Evolutionary conservation across 1,140 invertebrate species (phyloP).

Genomic region (Dolichoris vasculosae): DNA sequence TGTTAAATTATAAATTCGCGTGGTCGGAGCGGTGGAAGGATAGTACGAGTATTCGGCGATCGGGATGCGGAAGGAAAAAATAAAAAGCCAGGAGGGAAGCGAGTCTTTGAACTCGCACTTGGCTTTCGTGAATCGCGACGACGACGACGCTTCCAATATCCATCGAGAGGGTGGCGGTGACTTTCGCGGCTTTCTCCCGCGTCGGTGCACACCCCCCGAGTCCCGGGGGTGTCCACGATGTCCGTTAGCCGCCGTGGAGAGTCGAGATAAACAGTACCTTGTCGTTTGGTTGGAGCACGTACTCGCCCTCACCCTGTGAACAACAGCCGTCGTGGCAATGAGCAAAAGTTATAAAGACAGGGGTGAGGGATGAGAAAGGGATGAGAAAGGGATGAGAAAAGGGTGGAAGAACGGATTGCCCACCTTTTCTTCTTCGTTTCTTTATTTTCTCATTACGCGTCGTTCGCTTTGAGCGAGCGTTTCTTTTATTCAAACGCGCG

Average conservation of each 20-base stretch:
- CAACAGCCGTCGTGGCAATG: background rate
- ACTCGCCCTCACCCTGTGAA: slow-evolving; percentile 78
- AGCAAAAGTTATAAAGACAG: background rate
- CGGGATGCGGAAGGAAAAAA: too few species aligned
- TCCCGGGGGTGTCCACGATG: background rate
- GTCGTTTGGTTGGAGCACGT: slow-evolving; percentile 78
- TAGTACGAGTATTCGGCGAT: too few species aligned
- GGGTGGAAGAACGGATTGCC: background rate
- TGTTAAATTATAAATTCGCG: background rate
- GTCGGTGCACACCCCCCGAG: background rate
- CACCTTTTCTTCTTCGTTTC: background rate
- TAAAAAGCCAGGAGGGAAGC: too few species aligned
- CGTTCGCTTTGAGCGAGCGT: background rate
- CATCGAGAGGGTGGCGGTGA: too few species aligned
- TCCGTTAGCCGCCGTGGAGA: slow-evolving; percentile 80
- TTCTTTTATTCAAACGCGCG: background rate
- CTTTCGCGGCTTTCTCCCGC: background rate
- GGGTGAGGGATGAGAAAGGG: background rate
- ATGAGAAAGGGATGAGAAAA: background rate
- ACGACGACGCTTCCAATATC: slow-evolving; percentile 14
- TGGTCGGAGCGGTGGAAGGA: too few species aligned
- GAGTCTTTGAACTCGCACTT: too few species aligned
- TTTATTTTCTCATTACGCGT: background rate
- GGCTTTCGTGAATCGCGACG: slow-evolving; percentile 22
- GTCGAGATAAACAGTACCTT: slow-evolving; percentile 83